These are phyloP conservation scores for Mobula hypostoma DNA, from an alignment of 2,113 vertebrate genomes.

Conservation along the genomic window DNA sequence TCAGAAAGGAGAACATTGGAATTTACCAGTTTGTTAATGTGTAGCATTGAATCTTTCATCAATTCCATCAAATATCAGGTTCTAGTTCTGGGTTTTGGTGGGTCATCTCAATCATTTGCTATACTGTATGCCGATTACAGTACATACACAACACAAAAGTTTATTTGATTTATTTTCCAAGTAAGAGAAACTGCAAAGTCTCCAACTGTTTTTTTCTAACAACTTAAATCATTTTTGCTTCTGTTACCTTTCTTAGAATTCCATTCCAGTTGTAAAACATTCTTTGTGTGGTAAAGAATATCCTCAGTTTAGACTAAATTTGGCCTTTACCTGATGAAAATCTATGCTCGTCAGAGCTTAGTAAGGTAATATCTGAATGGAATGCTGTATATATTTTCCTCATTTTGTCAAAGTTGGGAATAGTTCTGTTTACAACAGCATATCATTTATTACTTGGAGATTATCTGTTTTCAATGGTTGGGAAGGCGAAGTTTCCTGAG, in stretches of 20 bases:
- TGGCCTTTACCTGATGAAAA: neutral
- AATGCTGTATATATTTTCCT: neutral
- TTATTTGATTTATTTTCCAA: neutral
- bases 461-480: neutral
- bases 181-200: neutral
- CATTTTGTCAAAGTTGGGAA: neutral
- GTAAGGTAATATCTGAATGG: neutral
- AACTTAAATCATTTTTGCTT: neutral
- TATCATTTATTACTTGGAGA: neutral
- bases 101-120: neutral
- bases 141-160: neutral
- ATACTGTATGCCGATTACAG: neutral
- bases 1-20: neutral
- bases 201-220: neutral
- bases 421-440: neutral
- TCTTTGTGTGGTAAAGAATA: neutral
- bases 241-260: neutral
- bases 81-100: neutral
- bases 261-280: neutral
- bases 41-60: neutral
- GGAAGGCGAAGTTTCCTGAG: neutral
- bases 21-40: neutral
- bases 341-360: neutral
- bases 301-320: neutral
- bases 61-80: neutral